Conservation (phyloP, 1,140 invertebrate genomes). For the Gryon sp. region DNA sequence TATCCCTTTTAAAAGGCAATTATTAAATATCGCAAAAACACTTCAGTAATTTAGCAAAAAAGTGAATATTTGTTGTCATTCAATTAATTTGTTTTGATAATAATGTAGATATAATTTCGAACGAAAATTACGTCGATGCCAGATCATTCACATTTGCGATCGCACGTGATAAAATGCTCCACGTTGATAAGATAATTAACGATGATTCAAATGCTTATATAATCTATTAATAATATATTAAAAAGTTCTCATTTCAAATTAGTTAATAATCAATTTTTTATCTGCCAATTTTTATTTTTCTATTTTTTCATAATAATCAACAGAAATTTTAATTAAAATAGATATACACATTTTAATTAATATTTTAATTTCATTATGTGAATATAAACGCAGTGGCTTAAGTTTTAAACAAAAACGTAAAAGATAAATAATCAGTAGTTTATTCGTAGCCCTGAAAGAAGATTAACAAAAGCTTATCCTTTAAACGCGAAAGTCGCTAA, state of each 20-base stretch:
- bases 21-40: not conserved
- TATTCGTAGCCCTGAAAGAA: not conserved
- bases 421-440: not conserved
- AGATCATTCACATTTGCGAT: conserved; percentile 7
- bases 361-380: too few relatives aligned
- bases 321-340: too few relatives aligned
- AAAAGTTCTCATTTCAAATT: conserved; percentile 8
- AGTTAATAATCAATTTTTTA: conserved; percentile 2
- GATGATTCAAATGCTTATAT: conserved; percentile 9
- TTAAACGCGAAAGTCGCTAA: not conserved
- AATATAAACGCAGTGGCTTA: not conserved
- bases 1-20: conserved; percentile 6
- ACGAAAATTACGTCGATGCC: not conserved
- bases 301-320: too few relatives aligned
- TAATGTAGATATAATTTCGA: not conserved
- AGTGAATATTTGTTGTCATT: not conserved
- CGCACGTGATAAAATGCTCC: not conserved
- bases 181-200: conserved; percentile 8
- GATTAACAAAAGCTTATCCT: conserved; percentile 5
- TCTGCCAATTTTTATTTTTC: too few relatives aligned
- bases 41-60: not conserved
- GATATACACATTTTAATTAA: not conserved
- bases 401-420: not conserved
- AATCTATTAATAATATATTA: too few relatives aligned
- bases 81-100: not conserved